Evolutionary conservation across 2,797 vertebrate genomes (phyloP).

Genomic region (Staurois parvus): DNA sequence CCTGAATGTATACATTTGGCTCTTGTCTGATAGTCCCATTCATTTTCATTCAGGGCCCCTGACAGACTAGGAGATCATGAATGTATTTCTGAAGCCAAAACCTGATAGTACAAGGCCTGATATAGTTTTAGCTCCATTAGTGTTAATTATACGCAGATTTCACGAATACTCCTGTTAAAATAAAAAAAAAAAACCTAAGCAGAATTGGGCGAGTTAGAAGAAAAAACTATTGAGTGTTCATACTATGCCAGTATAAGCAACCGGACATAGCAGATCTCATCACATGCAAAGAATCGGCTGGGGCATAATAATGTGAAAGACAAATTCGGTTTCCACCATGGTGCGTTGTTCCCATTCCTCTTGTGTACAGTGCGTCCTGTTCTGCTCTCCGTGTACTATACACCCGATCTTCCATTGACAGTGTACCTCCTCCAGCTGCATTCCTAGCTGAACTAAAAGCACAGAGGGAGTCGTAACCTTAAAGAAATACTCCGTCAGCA

Average conservation of each 20-base stretch:
- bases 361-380: constrained; percentile 32
- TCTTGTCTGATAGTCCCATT: background rate
- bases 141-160: background rate
- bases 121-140: no score
- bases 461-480: constrained; percentile 19
- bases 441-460: constrained; percentile 9
- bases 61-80: background rate
- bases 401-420: constrained; percentile 32
- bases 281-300: constrained; percentile 8
- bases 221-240: background rate
- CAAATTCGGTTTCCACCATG: constrained; percentile 21
- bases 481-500: background rate
- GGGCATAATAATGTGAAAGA: constrained; percentile 11
- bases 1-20: no score
- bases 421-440: constrained; percentile 22
- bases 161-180: background rate
- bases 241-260: background rate
- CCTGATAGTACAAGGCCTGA: no score
- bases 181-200: background rate
- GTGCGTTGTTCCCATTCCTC: constrained; percentile 40
- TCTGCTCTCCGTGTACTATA: constrained; percentile 40
- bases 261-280: constrained; percentile 3
- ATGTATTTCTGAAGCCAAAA: background rate
- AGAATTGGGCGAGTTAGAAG: background rate
- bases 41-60: background rate